A percentile compares a stretch with the other conserved stretches of the same genome.
Evolutionary conservation across 2,113 vertebrate species (phyloP).

Genomic region (Rafetus swinhoei): DNA sequence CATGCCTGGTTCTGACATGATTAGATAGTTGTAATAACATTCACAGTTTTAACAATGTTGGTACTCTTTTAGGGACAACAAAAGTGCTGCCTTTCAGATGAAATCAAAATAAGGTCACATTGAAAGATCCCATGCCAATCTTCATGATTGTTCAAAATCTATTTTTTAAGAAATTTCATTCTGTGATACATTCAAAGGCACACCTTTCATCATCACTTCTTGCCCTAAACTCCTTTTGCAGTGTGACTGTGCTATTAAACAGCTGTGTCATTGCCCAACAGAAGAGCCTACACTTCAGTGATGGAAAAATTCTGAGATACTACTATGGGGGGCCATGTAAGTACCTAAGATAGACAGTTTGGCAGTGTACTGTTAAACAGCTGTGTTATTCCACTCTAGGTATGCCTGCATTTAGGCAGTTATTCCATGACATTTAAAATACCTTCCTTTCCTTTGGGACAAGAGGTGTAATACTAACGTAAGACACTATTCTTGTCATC

Average conservation of each 20-base stretch:
- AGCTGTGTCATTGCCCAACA: not conserved
- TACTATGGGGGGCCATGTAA: not conserved
- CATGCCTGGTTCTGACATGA: not conserved
- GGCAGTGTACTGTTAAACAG: rapidly evolving
- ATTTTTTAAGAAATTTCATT: not conserved
- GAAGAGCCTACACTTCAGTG: not conserved
- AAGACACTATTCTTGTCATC: not conserved
- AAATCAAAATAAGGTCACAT: conserved; percentile 1
- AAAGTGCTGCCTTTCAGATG: not conserved
- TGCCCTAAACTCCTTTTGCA: not conserved
- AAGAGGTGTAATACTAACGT: not conserved
- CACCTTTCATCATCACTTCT: not conserved
- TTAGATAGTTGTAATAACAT: not conserved
- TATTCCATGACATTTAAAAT: conserved; percentile 1
- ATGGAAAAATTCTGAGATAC: not conserved
- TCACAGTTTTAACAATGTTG: conserved; percentile 9
- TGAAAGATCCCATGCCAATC: not conserved
- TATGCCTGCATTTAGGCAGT: conserved; percentile 5
- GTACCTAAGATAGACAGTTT: not conserved
- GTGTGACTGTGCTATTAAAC: not conserved
- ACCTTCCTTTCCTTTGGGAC: not conserved
- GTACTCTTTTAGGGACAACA: not conserved
- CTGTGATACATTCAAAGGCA: not conserved
- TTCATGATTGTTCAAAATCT: not conserved
- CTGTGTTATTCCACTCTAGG: not conserved